Conservation (phyloP, 2,797 vertebrate species). For the Rhynchonycteris naso region DNA sequence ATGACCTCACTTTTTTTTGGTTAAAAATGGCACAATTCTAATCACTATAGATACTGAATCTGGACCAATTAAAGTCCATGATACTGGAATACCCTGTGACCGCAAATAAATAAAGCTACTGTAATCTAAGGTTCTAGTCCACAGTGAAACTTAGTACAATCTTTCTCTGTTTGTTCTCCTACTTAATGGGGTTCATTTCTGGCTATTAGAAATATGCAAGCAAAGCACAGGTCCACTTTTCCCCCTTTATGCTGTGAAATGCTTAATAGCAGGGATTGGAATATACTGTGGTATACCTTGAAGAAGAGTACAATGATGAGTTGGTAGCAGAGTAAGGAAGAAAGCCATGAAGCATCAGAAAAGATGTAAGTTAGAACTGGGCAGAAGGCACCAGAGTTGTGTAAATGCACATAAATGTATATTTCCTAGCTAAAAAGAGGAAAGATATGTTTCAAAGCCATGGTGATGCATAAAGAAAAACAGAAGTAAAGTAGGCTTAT, state of each 20-base stretch:
- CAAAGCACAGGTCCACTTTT: neutral
- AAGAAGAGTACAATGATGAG: neutral
- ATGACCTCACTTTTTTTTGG: neutral
- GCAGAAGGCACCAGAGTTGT: neutral
- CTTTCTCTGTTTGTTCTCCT: neutral
- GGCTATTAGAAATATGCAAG: neutral
- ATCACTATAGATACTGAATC: neutral
- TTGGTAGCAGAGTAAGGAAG: neutral
- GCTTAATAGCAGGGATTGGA: neutral
- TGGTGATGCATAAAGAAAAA: neutral
- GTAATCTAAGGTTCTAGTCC: neutral
- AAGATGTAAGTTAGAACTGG: neutral
- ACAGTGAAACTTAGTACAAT: neutral
- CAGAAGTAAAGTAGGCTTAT: neutral
- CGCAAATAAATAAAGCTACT: neutral
- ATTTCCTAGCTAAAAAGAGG: neutral
- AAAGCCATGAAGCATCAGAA: neutral
- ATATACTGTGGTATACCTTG: neutral
- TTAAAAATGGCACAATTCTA: neutral
- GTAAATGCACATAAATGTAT: neutral
- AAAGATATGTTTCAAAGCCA: neutral
- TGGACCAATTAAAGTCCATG: neutral
- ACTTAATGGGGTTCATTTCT: neutral
- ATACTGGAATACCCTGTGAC: neutral
- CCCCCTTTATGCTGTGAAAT: neutral